These are phyloP conservation scores for Lepidonotus clava DNA, from an alignment of 2,888 invertebrate species.

Conservation along the genomic window DNA sequence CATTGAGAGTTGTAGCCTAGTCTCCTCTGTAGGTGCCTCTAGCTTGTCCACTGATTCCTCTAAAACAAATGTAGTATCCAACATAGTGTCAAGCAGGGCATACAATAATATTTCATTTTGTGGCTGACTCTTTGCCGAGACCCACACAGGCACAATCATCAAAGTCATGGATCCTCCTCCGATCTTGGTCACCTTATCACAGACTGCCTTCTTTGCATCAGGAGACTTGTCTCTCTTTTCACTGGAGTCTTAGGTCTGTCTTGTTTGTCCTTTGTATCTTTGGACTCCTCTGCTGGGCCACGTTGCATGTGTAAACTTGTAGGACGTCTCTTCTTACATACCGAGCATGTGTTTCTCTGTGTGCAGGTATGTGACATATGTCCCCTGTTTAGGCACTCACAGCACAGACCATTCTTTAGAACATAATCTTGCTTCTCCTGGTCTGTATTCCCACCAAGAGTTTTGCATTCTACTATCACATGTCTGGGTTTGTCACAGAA, in stretches of 20 bases:
- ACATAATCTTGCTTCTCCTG: slow-evolving; percentile 26
- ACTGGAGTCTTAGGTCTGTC: background rate
- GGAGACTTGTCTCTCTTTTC: too few species aligned
- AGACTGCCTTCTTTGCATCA: too few species aligned
- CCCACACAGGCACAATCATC: slow-evolving; percentile 64
- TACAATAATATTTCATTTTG: slow-evolving; percentile 64
- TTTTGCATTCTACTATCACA: background rate
- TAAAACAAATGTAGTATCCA: slow-evolving; percentile 62
- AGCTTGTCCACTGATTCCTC: slow-evolving; percentile 56
- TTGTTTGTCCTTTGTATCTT: too few species aligned
- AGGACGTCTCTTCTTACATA: background rate
- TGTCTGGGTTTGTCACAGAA: background rate
- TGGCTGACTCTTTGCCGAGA: slow-evolving; percentile 58
- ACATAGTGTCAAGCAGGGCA: slow-evolving; percentile 65
- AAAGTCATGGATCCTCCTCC: slow-evolving; percentile 4
- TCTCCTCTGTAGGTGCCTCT: slow-evolving; percentile 43
- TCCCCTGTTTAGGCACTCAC: slow-evolving; percentile 64
- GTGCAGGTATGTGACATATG: slow-evolving; percentile 64
- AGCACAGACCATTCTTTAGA: slow-evolving; percentile 62
- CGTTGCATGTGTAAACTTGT: too few species aligned
- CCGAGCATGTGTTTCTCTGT: slow-evolving; percentile 41
- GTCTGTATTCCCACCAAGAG: background rate
- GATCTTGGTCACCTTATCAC: background rate
- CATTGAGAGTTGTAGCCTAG: slow-evolving; percentile 61
- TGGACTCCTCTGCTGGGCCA: too few species aligned